phyloP scores from a whole-genome alignment of 2,797 vertebrate genomes.

The Caiman crocodilus region DNA sequence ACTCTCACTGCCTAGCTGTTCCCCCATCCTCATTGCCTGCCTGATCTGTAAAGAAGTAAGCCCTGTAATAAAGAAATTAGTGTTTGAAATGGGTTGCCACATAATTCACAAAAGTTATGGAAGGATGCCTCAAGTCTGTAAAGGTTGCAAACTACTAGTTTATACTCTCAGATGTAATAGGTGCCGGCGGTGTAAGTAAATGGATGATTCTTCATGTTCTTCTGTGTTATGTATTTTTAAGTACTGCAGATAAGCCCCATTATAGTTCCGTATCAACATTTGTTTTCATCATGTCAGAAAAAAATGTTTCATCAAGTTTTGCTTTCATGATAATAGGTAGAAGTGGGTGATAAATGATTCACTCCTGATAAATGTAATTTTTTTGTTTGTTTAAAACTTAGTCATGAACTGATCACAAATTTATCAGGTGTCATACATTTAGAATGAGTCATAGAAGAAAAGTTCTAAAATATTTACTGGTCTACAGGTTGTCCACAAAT shows the following conservation, averaged over 20 bases:
- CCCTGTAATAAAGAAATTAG: no score
- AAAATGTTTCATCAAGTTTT: not conserved
- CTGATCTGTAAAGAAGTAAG: no score
- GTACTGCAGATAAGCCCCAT: no score
- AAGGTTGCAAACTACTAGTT: no score
- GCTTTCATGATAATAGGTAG: not conserved
- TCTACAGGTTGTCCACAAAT: rapidly evolving
- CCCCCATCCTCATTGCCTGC: no score
- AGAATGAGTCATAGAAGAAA: not conserved
- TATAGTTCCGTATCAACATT: rapidly evolving
- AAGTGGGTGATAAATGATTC: not conserved
- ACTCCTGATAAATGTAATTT: not conserved
- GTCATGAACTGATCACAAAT: not conserved
- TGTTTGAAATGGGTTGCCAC: no score
- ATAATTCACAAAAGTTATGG: no score
- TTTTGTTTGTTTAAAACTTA: not conserved
- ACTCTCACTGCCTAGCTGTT: no score
- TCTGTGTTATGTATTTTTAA: not conserved
- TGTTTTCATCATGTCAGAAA: not conserved
- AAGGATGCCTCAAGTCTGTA: no score
- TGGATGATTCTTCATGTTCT: not conserved
- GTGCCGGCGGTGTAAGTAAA: not conserved
- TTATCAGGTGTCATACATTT: not conserved
- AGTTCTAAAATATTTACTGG: rapidly evolving
- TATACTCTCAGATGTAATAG: rapidly evolving